Evolutionary conservation across 2,888 invertebrate species (phyloP), one percentile per base, ranked within the genome.

Genomic region (Watsonalla binaria): DNA sequence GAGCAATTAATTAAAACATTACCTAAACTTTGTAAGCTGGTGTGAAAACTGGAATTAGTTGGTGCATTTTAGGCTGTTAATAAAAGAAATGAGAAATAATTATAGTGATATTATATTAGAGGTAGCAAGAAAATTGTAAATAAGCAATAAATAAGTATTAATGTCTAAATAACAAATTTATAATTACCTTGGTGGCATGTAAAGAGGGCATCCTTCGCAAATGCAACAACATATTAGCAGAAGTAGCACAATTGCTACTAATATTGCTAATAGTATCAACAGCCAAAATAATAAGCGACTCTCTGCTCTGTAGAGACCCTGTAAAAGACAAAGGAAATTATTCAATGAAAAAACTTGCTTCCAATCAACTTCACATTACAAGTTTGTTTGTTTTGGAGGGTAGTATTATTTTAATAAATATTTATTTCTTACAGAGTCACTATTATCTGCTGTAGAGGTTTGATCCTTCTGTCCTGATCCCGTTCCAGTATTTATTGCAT

Each of bases 191-290:
- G 94, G 93, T 52, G 94, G 94, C 85, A 94, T 94, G 70, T 95
- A 96, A 52, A 96, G 92, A n/a, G 96, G 96, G 74, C 96, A 96
- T 70, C 95, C 95, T 66, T 95, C 95, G 75, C 96, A 96, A 61
- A 96, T 94, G 74, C 96, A 96, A 82, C 97, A 97, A 57, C 96
- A 91, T 59, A 97, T 93, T 51, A 96, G 88, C 52, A 94, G 92
- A 55, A 96, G 82, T 61, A 96, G 92, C 9, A 95, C 93, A 35
- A 96, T 70, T 0, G 96, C 92, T 63, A 96, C 93, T 58, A 97
- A 81, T 35, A 97, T 92, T 50, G 96, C 94, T 58, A 97, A 81
- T 13, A 96, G 82, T 63, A 97, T 94, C 52, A 97, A 85, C 24
- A 97, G 79, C 97, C 97, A 97, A 73, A 95, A 94, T 51, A 95